phyloP scores from a whole-genome alignment of 1,140 invertebrate genomes.

The Papilio xuthus region DNA sequence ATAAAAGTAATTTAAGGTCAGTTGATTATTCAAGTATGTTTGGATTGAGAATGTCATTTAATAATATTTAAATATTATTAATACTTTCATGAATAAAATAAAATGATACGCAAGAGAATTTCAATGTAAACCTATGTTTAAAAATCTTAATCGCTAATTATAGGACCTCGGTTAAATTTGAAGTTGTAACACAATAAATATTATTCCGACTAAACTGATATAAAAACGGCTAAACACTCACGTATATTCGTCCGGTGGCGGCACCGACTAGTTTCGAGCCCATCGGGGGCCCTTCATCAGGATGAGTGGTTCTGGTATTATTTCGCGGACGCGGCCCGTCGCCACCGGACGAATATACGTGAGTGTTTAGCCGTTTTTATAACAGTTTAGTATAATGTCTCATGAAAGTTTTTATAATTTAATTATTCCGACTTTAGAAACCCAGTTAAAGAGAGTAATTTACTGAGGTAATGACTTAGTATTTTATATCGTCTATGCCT shows the following conservation, averaged over 20 bases:
- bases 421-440: neutral
- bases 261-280: no score
- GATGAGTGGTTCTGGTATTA: no score
- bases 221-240: no score
- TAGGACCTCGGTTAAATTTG: neutral
- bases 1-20: conserved; percentile 36
- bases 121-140: neutral
- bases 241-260: no score
- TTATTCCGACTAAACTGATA: no score
- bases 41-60: conserved; percentile 27
- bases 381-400: no score
- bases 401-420: no score
- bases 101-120: neutral
- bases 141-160: neutral
- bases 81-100: neutral
- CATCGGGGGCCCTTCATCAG: no score
- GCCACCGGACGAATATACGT: no score
- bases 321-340: no score
- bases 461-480: conserved; percentile 3
- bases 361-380: no score
- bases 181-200: neutral
- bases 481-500: neutral
- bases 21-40: conserved; percentile 26
- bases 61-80: neutral
- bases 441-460: neutral